Base-by-base conservation (phyloP, 64 coral and sea anemone species). In the Porites lutea region DNA sequence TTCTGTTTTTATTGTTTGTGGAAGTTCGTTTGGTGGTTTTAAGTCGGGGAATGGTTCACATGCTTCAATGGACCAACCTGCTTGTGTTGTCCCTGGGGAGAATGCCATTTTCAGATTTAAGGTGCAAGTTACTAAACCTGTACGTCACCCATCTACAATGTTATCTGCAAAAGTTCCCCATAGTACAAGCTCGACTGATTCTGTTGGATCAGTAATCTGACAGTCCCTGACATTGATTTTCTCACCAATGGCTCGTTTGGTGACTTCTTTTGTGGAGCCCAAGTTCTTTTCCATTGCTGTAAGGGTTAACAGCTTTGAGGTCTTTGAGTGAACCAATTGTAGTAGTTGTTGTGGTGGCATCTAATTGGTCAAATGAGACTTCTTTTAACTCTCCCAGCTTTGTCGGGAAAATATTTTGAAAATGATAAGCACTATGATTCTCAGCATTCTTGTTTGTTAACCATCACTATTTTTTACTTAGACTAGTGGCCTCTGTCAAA, bases 161-260 rank as follows among this genome's bases (percentile, higher is more conserved):
- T 78, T 89, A 27, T 54, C 61, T 48, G 74, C 45, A 55, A 89
- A 48, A 77, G 27, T 6, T 21, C 71, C 87, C 87, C 74, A 89
- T 64, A 79, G 51, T 37, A 79, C 75, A 89, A 89, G 87, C 76
- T 89, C 79, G 12, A 79, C 74, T 20, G 70, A 89, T 77, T 72
- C 72, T 2, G 87, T 77, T 58, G 53, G 15, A 62, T 89, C 67
- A 48, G 85, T 72, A 48, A 88, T 27, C 48, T 72, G n/a, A 52
- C 85, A 88, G 48, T 88, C 85, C 48, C 37, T 49, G 23, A 88
- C 68, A 53, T 74, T 4, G 21, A 88, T 68, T 22, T 12, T 44
- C 52, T 86, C 27, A 44, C 67, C 60, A 49, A 23, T 71, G 62
- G 62, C 64, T 49, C 43, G 37, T 86, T 64, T 18, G 48, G 27